These are phyloP conservation scores for Synanthedon formicaeformis DNA, from an alignment of 2,888 invertebrate genomes.

Conservation along the genomic window DNA sequence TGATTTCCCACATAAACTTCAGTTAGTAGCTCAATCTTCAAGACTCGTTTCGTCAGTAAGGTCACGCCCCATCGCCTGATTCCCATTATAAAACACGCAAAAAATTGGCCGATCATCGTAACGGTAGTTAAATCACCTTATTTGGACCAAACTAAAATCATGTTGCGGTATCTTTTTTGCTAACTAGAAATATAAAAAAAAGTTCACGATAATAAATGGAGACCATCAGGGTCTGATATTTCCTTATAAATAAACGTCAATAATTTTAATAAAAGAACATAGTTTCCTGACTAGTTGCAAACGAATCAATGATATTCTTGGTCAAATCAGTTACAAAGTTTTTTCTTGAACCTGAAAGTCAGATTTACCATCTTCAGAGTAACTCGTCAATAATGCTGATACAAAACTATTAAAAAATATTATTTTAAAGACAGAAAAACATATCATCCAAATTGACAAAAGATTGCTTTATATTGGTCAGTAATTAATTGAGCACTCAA, in stretches of 20 bases:
- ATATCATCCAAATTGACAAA: too few species aligned
- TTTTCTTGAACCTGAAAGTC: not conserved
- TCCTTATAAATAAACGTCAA: not conserved
- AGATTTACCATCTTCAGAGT: not conserved
- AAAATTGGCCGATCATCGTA: conserved; percentile 15
- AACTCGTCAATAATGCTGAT: too few species aligned
- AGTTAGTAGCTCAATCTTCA: too few species aligned
- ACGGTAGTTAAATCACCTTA: conserved; percentile 11
- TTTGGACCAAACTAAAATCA: not conserved
- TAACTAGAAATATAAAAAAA: not conserved
- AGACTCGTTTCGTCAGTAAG: conserved; percentile 15
- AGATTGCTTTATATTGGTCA: too few species aligned
- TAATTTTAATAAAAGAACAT: not conserved
- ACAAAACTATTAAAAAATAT: too few species aligned
- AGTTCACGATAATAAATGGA: not conserved
- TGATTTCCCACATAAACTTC: too few species aligned
- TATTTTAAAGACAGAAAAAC: too few species aligned
- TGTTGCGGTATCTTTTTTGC: not conserved
- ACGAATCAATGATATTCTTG: not conserved
- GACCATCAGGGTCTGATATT: not conserved
- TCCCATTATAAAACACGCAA: conserved; percentile 9
- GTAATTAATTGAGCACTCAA: too few species aligned
- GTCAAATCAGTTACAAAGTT: not conserved
- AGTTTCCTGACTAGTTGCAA: not conserved
- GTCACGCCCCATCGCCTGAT: conserved; percentile 12